Evolutionary conservation across 2,888 invertebrate species (phyloP), one percentile per base, ranked within the genome.

Genomic region (Tupiocoris notatus): DNA sequence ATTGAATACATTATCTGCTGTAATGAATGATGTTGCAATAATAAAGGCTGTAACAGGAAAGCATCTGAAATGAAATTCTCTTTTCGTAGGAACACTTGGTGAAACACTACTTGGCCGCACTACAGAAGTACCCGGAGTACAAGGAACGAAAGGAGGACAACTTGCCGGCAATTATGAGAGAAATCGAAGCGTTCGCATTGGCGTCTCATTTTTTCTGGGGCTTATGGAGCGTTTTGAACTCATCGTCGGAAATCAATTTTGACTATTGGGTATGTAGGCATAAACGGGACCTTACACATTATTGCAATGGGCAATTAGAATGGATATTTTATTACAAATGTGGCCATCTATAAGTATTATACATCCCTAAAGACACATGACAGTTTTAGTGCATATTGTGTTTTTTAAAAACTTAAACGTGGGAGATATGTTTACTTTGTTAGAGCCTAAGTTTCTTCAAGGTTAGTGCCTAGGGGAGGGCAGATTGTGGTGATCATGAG

Each of bases 151-250:
- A 75, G 18, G 71, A 77, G 20, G 80, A 80, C 75, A 78, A 76
- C 64, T 87, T 91, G 22, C 87, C 89, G 79, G 86, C 86, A 20
- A 84, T 94, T 1, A 85, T 93, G 77, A 83, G 86, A 23, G 98
- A 98, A 84, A 90, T 95, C 23, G 89, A 91, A 78, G 87, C 92
- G 0, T 98, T 95, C 83, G 89, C 92, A 0, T 85, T 96, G 79
- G 93, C 91, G 23, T 93, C 95, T 65, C 95, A 98, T 83, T 89
- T 98, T 77, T 92, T 98, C 83, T 98, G 98, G 98, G 88, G 90
- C 0, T 86, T 98, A 0, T 98, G 98, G 98, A 90, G 92, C 1
- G 88, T 95, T 25, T 91, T 95, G 12, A 96, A 95, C 84, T 93
- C 93, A 0, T 90, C 91, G 77, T 93, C 95, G 0, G 90, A 92